phyloP scores from a whole-genome alignment of 2,797 vertebrate species.

The Macropodus opercularis region DNA sequence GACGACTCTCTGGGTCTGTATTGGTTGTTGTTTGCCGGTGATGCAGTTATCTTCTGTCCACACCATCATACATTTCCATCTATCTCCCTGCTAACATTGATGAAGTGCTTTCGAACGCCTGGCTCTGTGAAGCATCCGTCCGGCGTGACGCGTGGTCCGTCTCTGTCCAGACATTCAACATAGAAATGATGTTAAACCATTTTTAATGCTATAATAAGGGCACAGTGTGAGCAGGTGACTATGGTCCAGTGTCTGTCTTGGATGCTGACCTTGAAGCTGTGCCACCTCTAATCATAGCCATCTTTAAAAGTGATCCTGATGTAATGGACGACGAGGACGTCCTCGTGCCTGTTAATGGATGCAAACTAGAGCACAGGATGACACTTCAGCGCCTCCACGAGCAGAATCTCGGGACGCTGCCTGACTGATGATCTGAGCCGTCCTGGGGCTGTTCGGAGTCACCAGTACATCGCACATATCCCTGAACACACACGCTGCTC shows the following conservation, averaged over 20 bases:
- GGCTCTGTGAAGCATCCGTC: neutral
- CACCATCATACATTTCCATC: constrained; percentile 3
- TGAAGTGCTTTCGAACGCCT: constrained; percentile 1
- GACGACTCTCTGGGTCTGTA: constrained; percentile 10
- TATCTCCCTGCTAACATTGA: constrained; percentile 8
- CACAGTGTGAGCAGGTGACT: constrained; percentile 33
- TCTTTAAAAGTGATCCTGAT: constrained; percentile 53
- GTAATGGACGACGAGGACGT: constrained; percentile 44
- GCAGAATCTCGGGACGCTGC: constrained; percentile 43
- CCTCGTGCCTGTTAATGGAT: constrained; percentile 52
- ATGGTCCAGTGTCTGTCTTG: constrained; percentile 15
- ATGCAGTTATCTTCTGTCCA: constrained; percentile 4
- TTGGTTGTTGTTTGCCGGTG: neutral
- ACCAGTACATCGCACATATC: constrained; percentile 7
- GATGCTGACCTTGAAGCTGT: constrained; percentile 53
- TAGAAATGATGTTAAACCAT: too few species aligned
- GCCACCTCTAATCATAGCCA: constrained; percentile 43
- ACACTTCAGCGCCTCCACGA: constrained; percentile 48
- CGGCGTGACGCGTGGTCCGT: constrained; percentile 28
- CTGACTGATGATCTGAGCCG: constrained; percentile 56
- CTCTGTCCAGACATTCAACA: constrained; percentile 11
- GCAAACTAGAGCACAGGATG: constrained; percentile 49
- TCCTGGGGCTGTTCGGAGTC: constrained; percentile 51
- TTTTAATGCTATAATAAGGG: too few species aligned
- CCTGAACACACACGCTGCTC: neutral